Conservation (phyloP, 1,140 invertebrate species). For the Zaprionus capensis region DNA sequence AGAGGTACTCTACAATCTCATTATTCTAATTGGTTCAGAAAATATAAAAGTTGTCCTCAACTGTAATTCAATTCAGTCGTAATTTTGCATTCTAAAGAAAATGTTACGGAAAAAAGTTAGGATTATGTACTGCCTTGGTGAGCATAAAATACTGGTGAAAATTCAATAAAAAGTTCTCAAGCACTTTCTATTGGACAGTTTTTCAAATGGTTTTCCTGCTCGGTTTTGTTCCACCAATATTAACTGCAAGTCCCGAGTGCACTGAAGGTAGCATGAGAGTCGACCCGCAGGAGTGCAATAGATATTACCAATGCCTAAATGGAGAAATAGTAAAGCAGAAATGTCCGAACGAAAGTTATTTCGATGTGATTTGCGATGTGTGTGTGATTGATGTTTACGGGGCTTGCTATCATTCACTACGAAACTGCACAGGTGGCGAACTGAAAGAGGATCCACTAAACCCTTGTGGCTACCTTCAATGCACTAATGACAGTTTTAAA, state of each 20-base stretch:
- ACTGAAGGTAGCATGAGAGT: conserved; percentile 40
- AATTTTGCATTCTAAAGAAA: conserved; percentile 11
- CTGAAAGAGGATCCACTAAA: neutral
- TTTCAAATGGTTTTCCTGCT: conserved; percentile 5
- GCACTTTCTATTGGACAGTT: conserved; percentile 18
- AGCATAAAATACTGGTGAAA: conserved; percentile 10
- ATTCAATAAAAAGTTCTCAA: neutral
- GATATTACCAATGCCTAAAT: conserved; percentile 59
- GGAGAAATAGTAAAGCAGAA: conserved; percentile 13
- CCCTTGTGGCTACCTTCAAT: neutral
- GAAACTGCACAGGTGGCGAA: neutral
- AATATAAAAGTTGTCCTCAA: conserved; percentile 45
- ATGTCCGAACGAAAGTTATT: conserved; percentile 50
- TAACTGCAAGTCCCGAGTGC: neutral
- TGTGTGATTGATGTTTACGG: conserved; percentile 47
- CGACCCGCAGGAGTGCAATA: conserved; percentile 40
- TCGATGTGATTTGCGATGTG: conserved; percentile 40
- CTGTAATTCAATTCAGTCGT: neutral
- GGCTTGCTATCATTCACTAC: conserved; percentile 4
- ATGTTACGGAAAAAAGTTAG: conserved; percentile 36
- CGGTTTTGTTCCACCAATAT: neutral
- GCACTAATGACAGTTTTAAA: conserved; percentile 8
- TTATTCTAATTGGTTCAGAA: conserved; percentile 29
- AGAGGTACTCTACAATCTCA: neutral
- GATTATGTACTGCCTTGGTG: conserved; percentile 33